Conservation (phyloP, 2,888 invertebrate species). For the Zelleria hepariella region DNA sequence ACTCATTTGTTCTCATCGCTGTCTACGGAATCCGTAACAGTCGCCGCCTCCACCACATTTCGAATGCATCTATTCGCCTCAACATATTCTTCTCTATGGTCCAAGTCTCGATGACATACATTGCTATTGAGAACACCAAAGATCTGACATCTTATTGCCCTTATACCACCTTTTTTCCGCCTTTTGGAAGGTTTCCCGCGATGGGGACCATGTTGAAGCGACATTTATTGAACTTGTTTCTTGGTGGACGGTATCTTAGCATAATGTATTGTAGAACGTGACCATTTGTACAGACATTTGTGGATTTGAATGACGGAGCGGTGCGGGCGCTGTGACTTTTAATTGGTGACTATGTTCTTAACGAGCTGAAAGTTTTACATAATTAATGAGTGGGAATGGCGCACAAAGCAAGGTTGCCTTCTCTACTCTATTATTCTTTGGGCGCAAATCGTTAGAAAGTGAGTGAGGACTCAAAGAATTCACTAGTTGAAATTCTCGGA, state of each 20-base stretch:
- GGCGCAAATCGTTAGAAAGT: constrained; percentile 45
- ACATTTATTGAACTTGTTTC: not conserved
- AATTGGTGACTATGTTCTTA: constrained; percentile 37
- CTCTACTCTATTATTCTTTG: constrained; percentile 39
- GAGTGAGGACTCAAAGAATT: constrained; percentile 22
- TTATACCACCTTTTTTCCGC: too few species aligned
- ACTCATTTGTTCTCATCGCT: too few species aligned
- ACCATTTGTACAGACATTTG: constrained; percentile 31
- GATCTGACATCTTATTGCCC: too few species aligned
- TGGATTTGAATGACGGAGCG: constrained; percentile 44
- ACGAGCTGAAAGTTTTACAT: constrained; percentile 54
- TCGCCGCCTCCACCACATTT: too few species aligned
- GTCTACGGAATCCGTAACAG: too few species aligned
- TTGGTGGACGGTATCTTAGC: not conserved
- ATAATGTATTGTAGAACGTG: not conserved
- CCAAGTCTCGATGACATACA: too few species aligned
- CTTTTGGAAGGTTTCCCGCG: too few species aligned
- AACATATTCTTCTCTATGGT: too few species aligned
- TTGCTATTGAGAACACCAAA: too few species aligned
- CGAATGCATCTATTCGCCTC: too few species aligned
- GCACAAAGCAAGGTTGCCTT: constrained; percentile 25
- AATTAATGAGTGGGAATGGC: constrained; percentile 50
- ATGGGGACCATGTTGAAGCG: not conserved
- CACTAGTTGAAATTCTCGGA: not conserved
- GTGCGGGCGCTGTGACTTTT: constrained; percentile 31